phyloP scores from a whole-genome alignment of 2,113 vertebrate genomes.

The Synodontis membranacea region DNA sequence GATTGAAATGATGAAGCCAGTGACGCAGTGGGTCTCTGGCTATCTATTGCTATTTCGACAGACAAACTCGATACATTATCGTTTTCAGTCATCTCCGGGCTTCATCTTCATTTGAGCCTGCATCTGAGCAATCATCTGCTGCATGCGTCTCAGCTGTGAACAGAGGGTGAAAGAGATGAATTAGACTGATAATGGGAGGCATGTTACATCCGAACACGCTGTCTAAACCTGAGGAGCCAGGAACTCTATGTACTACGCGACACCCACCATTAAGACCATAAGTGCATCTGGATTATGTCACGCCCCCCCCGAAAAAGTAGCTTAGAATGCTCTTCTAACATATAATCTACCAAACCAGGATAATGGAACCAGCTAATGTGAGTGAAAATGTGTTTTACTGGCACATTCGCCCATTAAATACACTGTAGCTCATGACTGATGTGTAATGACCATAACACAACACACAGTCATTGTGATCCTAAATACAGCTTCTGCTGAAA shows the following conservation, averaged over 20 bases:
- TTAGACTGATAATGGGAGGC: neutral
- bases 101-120: constrained; percentile 88
- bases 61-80: neutral
- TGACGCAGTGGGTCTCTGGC: neutral
- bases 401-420: neutral
- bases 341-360: neutral
- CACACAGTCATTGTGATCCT: neutral
- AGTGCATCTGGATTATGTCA: neutral
- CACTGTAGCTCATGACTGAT: neutral
- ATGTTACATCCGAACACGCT: neutral
- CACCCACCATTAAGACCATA: neutral
- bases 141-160: constrained; percentile 82
- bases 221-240: neutral
- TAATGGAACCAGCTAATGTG: neutral
- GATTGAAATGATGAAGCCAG: neutral
- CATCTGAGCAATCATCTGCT: constrained; percentile 89
- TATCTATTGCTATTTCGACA: neutral
- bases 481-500: neutral
- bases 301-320: neutral
- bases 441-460: neutral
- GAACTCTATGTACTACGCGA: neutral
- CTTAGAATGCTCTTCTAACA: neutral
- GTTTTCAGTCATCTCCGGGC: constrained; percentile 76
- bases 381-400: neutral
- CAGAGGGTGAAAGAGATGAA: neutral